Evolutionary conservation across 2,888 invertebrate genomes (phyloP), one percentile per base, ranked within the genome.

Genomic region (Xestia rhomboidea): DNA sequence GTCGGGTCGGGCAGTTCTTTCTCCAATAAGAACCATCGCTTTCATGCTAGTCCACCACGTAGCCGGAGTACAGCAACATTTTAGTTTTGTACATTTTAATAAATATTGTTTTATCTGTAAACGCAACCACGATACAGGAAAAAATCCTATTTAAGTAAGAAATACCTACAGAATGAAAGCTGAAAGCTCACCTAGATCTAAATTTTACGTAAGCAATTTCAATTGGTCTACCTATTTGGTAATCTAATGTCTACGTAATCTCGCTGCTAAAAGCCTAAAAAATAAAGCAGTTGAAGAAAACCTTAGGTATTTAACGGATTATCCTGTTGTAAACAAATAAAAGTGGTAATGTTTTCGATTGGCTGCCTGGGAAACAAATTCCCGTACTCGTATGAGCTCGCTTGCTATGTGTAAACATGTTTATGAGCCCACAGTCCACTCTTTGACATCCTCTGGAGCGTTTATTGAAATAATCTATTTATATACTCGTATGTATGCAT

Each of bases 391-490:
- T 44, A 72, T 72, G 79, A 67, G 76, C 68, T 76, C 82, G 63
- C 73, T 69, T 38, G 84, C 64, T 68, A 41, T 69, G 69, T 79
- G 87, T 87, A 90, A 90, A 89, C 89, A 88, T 90, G 90, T 89
- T 89, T 89, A 89, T 89, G 87, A 81, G 85, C 77, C 73, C 70
- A 78, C 84, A 64, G 82, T 77, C 81, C 78, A 86, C 85, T 90
- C 87, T 88, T 86, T 89, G 87, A 90, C 87, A 89, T 87, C 86
- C 85, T 82, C 76, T 80, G 84, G 82, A 84, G 81, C 86, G 88
- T 90, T 84, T 88, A 86, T 86, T 86, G 81, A 80, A 84, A 88
- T 83, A 88, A 78, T 82, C 81, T 89, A 89, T 89, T 89, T 89
- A 89, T 85, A 85, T 85, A 82, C 81, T 84, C 81, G 83, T 84